These are phyloP conservation scores for Bellardia pandia DNA, from an alignment of 2,888 invertebrate species.

Conservation along the genomic window DNA sequence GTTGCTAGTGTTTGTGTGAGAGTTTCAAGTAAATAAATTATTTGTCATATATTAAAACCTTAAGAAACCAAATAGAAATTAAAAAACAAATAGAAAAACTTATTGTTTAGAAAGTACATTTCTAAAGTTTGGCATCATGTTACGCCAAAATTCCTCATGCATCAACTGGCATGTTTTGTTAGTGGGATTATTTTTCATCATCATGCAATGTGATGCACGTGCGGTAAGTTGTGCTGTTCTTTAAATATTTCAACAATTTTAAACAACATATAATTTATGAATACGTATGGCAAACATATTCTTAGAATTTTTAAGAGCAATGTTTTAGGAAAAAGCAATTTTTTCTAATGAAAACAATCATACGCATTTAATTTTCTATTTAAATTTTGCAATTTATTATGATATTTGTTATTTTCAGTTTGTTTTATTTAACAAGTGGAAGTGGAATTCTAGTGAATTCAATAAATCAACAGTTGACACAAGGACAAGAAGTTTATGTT, in stretches of 20 bases:
- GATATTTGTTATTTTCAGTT: not conserved
- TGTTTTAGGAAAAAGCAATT: too few species aligned
- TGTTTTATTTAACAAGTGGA: not conserved
- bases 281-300: too few species aligned
- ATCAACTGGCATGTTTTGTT: constrained; percentile 74
- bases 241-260: not conserved
- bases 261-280: too few species aligned
- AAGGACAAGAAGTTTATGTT: not conserved
- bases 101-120: constrained; percentile 28
- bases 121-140: constrained; percentile 66
- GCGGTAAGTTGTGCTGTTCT: constrained; percentile 78
- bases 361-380: too few species aligned
- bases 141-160: constrained; percentile 71
- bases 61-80: constrained; percentile 6
- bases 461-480: constrained; percentile 6
- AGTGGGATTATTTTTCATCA: constrained; percentile 78
- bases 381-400: too few species aligned
- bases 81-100: constrained; percentile 34
- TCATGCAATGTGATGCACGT: constrained; percentile 80
- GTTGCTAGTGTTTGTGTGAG: constrained; percentile 3
- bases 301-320: too few species aligned
- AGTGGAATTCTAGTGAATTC: not conserved
- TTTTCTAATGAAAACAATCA: too few species aligned
- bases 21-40: not conserved
- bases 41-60: constrained; percentile 1